Evolutionary conservation across 2,888 invertebrate genomes (phyloP), one percentile per base, ranked within the genome.

Genomic region (Morpho helenor): DNA sequence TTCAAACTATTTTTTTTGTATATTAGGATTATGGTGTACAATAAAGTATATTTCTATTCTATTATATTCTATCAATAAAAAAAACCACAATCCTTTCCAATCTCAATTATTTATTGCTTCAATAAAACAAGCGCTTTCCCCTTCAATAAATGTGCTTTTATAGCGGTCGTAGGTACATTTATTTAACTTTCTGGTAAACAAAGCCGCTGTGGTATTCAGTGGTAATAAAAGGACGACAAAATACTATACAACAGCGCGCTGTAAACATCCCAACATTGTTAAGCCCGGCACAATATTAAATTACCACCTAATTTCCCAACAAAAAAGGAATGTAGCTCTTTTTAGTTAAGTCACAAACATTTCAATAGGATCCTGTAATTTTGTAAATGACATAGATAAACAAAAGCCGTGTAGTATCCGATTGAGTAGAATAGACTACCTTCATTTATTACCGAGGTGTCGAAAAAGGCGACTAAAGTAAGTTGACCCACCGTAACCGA

Each of bases 141-240:
- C 41, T 46, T 46, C 39, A 53, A 45, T 59, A 62, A 53, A 44
- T 44, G 56, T 56, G 44, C 48, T 62, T 55, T 53, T 56, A 62
- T 53, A 43, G 48, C 47, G 56, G 52, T 48, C 23, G 56, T 59
- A 59, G 56, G 58, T 61, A 67, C 58, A 68, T 70, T 70, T 65
- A 49, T 59, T 59, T 45, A 56, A 62, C 58, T 64, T 61, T 60
- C 56, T 60, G 57, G 64, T 67, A 68, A 71, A 75, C 73, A 76
- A 76, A 68, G 63, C 64, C 65, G 58, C 60, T 56, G 58, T 50
- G 60, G 61, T 69, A 73, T 75, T 73, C 71, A 74, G 71, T 62
- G 69, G 63, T 66, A 67, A 71, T 75, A 75, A 76, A 75, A 72
- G 61, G 64, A 62, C 65, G 53, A 63, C 57, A 59, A 59, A 63